Base-by-base conservation (phyloP, 2,888 invertebrate genomes). In the Meta bourneti region DNA sequence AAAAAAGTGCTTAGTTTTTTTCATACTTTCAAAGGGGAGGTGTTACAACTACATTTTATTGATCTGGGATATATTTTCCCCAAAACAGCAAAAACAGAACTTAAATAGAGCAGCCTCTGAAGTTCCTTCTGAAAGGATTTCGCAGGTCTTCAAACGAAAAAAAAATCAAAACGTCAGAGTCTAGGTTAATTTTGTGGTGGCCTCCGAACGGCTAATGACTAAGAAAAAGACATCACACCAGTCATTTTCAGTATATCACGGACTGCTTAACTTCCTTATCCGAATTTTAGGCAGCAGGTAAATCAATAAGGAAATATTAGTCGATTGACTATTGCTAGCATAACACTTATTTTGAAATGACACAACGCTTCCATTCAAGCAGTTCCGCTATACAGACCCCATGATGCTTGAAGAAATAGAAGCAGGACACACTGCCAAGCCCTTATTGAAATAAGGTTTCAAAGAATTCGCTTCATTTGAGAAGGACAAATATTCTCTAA, bases 261-360 rank as follows among this genome's bases (percentile, higher is more conserved):
- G 54, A 20, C 34, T 16, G 7, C 34, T 1, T 7, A 61, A 61
- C 61, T 79, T 79, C 79, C 79, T 79, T 61, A 79, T 79, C 61
- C 16, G 79, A 79, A 79, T 34, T 79, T 61, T 61, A 34, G 34
- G 16, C 61, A 79, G 34, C 34, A 48, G 61, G 61, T 34, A 9
- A 61, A 16, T 61, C 61, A 61, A 61, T 61, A 61, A 61, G 16
- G 61, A 61, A 5, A 34, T 34, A 34, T 34, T 34, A 34, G 34
- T 34, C 34, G 34, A 34, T 34, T 34, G 34, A 34, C 34, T 34
- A 34, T 34, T 34, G 4, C 34, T 34, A 4, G 4, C 34, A 34
- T 34, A 34, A 34, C 34, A 34, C 34, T 34, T 34, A 34, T 34
- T 1, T 34, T 34, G 34, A 34, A 34, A 61, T 61, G 61, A 61